Evolutionary conservation across 2,888 invertebrate genomes (phyloP), one percentile per base, ranked within the genome.

Genomic region (Hypercompe scribonia): DNA sequence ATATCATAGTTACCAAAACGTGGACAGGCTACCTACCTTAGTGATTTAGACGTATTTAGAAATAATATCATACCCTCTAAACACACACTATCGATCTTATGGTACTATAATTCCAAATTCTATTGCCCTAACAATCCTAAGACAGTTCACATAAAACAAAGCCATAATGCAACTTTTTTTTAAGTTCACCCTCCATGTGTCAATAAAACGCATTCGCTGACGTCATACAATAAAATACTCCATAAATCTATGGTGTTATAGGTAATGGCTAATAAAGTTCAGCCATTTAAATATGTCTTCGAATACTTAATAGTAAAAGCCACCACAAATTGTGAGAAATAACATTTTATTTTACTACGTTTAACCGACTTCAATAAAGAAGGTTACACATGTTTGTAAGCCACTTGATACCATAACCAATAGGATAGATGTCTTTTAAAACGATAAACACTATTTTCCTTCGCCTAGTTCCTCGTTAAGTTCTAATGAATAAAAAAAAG

Each of bases 191-290:
- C 66, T 68, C 13, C 39, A 67, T 61, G 54, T 28, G 31, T 11
- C 65, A 77, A 80, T 84, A 82, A 83, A 83, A 75, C 77, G 82
- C 82, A 79, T 74, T 71, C 64, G 83, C 83, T 82, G 83, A 84
- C 79, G 66, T 77, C 64, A 76, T n/a, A 74, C 73, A 84, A 80
- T 79, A 78, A 84, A 82, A 79, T 68, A 11, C 67, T 50, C 67
- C 34, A 46, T 80, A 78, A 78, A 81, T 74, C 83, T 69, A 74
- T 68, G 72, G 69, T 46, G 68, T 72, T 77, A 79, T 78, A 75
- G 31, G 68, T 63, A 70, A 61, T 36, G n/a, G 71, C 66, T 65
- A 73, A 54, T 83, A 78, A 81, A 82, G 65, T 15, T 31, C 42
- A 2, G n/a, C 66, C 58, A 69, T 78, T 82, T 78, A 70, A 81